These are phyloP conservation scores for Parapsyche elsis DNA, from an alignment of 1,140 invertebrate genomes.

Conservation along the genomic window DNA sequence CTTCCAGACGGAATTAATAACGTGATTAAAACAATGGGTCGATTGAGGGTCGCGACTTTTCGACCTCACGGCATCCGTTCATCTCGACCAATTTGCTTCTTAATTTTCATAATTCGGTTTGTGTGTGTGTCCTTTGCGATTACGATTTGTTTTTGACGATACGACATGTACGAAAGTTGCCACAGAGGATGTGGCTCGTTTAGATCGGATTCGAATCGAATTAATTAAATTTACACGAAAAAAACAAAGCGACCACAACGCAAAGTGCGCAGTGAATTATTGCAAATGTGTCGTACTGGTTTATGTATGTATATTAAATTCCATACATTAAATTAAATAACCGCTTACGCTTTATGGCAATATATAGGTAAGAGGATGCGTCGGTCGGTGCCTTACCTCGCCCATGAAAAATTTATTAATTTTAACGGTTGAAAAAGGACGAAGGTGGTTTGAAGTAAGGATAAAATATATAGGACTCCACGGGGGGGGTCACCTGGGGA, in stretches of 20 bases:
- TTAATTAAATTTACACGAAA: not conserved
- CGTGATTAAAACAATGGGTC: slow-evolving; percentile 42
- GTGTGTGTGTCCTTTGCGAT: not conserved
- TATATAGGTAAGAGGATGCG: not conserved
- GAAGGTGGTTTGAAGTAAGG: not conserved
- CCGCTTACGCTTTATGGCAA: not conserved
- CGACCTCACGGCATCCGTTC: slow-evolving; percentile 21
- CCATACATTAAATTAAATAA: slow-evolving; percentile 18
- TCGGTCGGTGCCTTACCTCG: not conserved
- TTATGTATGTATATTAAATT: not conserved
- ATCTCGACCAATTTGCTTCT: not conserved
- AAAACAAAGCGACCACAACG: not conserved
- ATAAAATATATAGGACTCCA: slow-evolving; percentile 27
- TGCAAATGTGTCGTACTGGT: not conserved
- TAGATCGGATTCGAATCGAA: not conserved
- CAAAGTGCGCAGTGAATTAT: not conserved
- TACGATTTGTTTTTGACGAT: not conserved
- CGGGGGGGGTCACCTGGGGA: slow-evolving; percentile 6
- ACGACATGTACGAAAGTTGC: not conserved
- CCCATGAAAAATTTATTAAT: slow-evolving; percentile 8
- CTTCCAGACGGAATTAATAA: slow-evolving; percentile 21
- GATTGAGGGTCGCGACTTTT: slow-evolving; percentile 22
- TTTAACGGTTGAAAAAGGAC: slow-evolving; percentile 6
- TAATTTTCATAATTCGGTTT: slow-evolving; percentile 17
- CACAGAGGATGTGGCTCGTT: not conserved